These are phyloP conservation scores for Edolisoma coerulescens DNA, from an alignment of 2,113 vertebrate species.

Conservation along the genomic window DNA sequence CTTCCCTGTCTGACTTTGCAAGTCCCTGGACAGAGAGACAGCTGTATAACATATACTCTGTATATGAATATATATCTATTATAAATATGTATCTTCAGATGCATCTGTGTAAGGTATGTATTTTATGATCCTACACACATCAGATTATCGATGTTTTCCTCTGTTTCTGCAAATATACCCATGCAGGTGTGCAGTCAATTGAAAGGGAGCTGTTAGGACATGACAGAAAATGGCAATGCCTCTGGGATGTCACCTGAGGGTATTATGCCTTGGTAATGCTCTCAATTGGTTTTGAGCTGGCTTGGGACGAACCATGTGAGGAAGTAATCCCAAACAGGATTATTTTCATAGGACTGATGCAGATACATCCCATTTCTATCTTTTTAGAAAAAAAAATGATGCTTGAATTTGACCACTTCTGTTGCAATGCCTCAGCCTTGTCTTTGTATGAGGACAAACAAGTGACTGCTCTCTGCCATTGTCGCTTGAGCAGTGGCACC, in stretches of 20 bases:
- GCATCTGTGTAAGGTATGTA: not conserved
- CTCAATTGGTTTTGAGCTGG: not conserved
- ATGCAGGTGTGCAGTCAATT: not conserved
- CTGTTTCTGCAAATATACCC: not conserved
- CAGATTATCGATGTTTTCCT: not conserved
- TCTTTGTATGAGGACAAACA: fast-evolving
- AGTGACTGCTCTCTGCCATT: not conserved
- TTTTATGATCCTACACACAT: not conserved
- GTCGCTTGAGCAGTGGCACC: not conserved
- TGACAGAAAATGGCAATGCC: not conserved
- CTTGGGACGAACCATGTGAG: not conserved
- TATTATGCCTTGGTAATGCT: not conserved
- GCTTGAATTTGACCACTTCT: not conserved
- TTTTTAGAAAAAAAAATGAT: not conserved
- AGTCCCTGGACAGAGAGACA: not conserved
- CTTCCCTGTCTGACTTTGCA: not conserved
- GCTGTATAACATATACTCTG: not conserved
- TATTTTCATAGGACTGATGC: not conserved
- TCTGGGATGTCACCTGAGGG: not conserved
- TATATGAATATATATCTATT: not conserved
- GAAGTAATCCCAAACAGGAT: not conserved
- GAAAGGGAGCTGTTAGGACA: not conserved
- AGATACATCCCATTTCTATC: not conserved
- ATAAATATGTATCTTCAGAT: not conserved
- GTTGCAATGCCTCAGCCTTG: not conserved